Conservation (phyloP, 2,113 vertebrate species). For the Rhea americana region DNA sequence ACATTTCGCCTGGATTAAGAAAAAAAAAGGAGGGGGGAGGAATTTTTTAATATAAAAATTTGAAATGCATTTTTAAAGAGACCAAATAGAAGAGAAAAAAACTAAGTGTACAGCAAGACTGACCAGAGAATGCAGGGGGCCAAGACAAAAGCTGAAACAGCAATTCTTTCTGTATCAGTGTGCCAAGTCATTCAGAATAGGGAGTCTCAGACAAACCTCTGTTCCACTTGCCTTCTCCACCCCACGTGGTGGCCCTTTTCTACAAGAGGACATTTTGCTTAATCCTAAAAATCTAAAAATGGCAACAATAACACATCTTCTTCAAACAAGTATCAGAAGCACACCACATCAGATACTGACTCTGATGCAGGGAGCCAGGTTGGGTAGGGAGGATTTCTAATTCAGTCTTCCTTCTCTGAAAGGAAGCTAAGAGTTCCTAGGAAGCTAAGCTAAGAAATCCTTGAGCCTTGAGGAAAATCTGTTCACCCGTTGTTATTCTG, state of each 20-base stretch:
- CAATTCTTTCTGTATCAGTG: neutral
- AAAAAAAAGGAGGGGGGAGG: neutral
- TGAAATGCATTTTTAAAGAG: neutral
- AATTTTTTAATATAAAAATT: neutral
- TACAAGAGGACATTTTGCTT: neutral
- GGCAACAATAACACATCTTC: neutral
- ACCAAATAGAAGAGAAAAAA: neutral
- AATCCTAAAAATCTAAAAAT: neutral
- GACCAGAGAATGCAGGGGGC: neutral
- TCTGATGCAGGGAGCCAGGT: neutral
- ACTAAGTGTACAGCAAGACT: neutral
- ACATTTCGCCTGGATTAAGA: conserved; percentile 81
- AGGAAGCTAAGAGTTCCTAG: too few relatives aligned
- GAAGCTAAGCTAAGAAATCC: neutral
- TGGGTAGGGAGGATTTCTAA: neutral
- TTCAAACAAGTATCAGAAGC: neutral
- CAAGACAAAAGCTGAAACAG: neutral
- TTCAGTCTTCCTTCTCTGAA: neutral
- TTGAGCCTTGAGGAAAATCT: neutral
- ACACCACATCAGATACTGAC: neutral
- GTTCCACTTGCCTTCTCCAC: neutral
- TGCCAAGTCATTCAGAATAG: neutral
- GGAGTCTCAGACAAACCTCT: neutral
- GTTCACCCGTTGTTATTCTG: neutral
- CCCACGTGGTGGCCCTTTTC: neutral